These are phyloP conservation scores for Drosophila sproati DNA, from an alignment of 1,140 invertebrate species.

Conservation along the genomic window DNA sequence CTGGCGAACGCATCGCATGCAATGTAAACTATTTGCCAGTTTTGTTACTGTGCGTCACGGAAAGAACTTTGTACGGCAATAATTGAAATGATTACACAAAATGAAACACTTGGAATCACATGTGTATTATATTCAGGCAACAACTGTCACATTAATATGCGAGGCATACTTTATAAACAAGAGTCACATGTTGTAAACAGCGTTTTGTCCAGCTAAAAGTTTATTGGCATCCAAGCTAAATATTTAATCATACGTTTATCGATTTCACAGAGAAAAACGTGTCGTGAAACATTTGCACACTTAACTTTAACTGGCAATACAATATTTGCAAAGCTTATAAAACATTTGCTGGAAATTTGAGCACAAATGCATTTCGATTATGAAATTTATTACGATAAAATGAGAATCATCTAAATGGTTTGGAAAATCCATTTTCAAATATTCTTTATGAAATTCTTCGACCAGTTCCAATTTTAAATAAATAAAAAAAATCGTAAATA, in stretches of 20 bases:
- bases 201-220: not conserved
- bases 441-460: too few relatives aligned
- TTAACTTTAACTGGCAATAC: not conserved
- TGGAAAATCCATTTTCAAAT: too few relatives aligned
- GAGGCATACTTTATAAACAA: not conserved
- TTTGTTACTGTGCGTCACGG: not conserved
- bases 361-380: too few relatives aligned
- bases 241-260: not conserved
- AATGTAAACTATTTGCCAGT: not conserved
- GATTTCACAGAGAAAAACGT: not conserved
- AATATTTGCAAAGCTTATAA: not conserved
- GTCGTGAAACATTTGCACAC: not conserved
- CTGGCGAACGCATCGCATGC: not conserved
- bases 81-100: not conserved
- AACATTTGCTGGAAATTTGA: too few relatives aligned
- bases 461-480: too few relatives aligned
- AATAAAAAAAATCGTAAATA: too few relatives aligned
- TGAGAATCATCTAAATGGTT: not conserved
- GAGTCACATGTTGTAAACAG: not conserved
- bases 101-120: not conserved
- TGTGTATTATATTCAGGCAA: not conserved
- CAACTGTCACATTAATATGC: not conserved
- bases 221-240: not conserved
- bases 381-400: not conserved
- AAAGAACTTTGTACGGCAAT: not conserved